Evolutionary conservation across 2,797 vertebrate genomes (phyloP).

Genomic region (Mastacembelus armatus): DNA sequence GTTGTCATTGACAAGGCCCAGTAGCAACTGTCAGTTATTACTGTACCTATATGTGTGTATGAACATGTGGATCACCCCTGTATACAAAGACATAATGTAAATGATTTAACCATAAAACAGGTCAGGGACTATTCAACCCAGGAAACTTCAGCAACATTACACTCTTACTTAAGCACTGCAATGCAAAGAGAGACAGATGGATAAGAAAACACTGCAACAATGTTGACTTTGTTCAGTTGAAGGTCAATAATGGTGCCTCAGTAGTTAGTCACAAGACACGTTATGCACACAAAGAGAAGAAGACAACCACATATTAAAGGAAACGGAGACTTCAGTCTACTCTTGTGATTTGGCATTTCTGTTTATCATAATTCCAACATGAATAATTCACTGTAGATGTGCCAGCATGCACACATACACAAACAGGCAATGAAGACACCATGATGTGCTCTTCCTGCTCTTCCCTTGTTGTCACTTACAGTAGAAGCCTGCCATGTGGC

Average conservation of each 20-base stretch:
- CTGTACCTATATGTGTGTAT: not conserved
- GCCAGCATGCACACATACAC: not conserved
- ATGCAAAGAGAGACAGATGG: not conserved
- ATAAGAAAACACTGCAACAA: slow-evolving; percentile 36
- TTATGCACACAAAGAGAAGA: slow-evolving; percentile 30
- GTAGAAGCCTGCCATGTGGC: not conserved
- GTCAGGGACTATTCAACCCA: not conserved
- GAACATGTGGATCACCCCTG: slow-evolving; percentile 6
- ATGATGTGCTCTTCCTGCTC: not conserved
- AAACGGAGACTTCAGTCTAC: slow-evolving; percentile 12
- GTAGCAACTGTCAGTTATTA: slow-evolving; percentile 20
- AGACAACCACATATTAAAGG: slow-evolving; percentile 29
- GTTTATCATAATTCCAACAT: slow-evolving; percentile 12
- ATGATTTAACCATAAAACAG: not conserved
- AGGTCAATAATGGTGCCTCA: slow-evolving; percentile 37
- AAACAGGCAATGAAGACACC: not conserved
- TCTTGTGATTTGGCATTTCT: not conserved
- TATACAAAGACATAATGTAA: not conserved
- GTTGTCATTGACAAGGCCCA: slow-evolving; percentile 12
- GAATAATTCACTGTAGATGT: slow-evolving; percentile 18
- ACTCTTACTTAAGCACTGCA: not conserved
- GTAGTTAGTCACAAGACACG: slow-evolving; percentile 55
- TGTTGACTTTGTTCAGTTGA: slow-evolving; percentile 62
- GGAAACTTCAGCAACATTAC: not conserved
- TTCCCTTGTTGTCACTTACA: not conserved